A percentile compares a stretch with the other conserved stretches of the same genome.
phyloP scores from a whole-genome alignment of 1,140 invertebrate species.

The Zaprionus africanus region DNA sequence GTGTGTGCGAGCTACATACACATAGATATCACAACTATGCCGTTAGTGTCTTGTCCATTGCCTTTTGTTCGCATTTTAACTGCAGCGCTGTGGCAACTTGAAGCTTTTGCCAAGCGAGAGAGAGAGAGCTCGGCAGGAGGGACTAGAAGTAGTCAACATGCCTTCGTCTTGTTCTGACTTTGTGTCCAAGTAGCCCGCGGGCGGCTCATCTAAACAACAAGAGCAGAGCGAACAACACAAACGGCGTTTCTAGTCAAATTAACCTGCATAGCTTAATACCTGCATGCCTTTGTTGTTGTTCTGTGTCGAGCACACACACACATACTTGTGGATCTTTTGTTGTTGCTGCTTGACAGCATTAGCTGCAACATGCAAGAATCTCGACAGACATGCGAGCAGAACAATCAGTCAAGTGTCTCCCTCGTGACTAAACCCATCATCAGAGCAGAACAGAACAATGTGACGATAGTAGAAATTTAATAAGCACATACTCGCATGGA shows the following conservation, averaged over 20 bases:
- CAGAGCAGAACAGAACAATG: neutral
- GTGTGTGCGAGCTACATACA: conserved; percentile 4
- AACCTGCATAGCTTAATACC: conserved; percentile 76
- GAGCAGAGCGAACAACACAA: conserved; percentile 36
- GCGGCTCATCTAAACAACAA: conserved; percentile 51
- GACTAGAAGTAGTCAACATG: conserved; percentile 32
- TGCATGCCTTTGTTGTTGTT: conserved; percentile 54
- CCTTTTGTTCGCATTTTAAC: conserved; percentile 50
- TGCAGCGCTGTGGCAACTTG: conserved; percentile 22
- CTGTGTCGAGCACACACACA: conserved; percentile 1
- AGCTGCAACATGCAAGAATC: conserved; percentile 41
- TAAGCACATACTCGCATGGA: conserved; percentile 4
- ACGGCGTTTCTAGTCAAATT: conserved; percentile 70
- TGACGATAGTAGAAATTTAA: neutral
- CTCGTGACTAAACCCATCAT: conserved; percentile 17
- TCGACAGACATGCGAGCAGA: conserved; percentile 14
- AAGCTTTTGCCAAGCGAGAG: neutral
- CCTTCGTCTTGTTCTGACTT: conserved; percentile 43
- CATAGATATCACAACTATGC: conserved; percentile 31
- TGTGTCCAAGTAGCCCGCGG: conserved; percentile 56
- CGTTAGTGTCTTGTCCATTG: conserved; percentile 48
- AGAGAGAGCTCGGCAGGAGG: neutral
- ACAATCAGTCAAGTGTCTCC: conserved; percentile 37
- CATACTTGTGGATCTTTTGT: conserved; percentile 16
- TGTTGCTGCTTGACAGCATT: conserved; percentile 34